Percentiles rank a stretch among this genome's conserved stretches.
Evolutionary conservation across 1,140 invertebrate species (phyloP).

Genomic region (Coelopa frigida): DNA sequence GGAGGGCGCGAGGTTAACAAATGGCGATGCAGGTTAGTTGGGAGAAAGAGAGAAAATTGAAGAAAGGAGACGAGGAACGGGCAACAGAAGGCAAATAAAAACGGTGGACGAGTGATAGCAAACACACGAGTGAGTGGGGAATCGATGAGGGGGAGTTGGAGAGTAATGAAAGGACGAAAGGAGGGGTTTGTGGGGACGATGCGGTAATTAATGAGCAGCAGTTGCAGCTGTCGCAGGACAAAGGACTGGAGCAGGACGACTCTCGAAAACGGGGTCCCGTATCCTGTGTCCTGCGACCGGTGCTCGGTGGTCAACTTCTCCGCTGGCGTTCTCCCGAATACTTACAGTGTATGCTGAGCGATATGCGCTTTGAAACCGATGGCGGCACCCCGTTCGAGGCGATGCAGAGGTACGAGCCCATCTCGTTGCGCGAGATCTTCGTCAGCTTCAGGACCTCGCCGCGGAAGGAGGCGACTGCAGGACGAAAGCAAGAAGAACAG

Average conservation of each 20-base stretch:
- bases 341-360: slow-evolving; percentile 79
- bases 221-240: no score
- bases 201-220: slow-evolving; percentile 12
- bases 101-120: no score
- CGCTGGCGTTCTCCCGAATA: slow-evolving; percentile 34
- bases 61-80: no score
- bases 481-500: slow-evolving; percentile 2
- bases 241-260: no score
- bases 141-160: slow-evolving; percentile 11
- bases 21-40: no score
- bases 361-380: slow-evolving; percentile 74
- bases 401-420: slow-evolving; percentile 82
- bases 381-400: slow-evolving; percentile 76
- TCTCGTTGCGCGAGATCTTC: slow-evolving; percentile 76
- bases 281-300: no score
- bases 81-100: no score
- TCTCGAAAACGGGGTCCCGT: no score
- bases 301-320: no score
- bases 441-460: slow-evolving; percentile 68
- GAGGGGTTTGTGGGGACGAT: neutral
- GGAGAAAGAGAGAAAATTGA: no score
- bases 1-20: no score
- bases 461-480: slow-evolving; percentile 54
- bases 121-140: no score
- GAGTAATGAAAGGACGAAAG: neutral